Evolutionary conservation across 2,113 vertebrate genomes (phyloP).

Genomic region (Sturnus vulgaris): DNA sequence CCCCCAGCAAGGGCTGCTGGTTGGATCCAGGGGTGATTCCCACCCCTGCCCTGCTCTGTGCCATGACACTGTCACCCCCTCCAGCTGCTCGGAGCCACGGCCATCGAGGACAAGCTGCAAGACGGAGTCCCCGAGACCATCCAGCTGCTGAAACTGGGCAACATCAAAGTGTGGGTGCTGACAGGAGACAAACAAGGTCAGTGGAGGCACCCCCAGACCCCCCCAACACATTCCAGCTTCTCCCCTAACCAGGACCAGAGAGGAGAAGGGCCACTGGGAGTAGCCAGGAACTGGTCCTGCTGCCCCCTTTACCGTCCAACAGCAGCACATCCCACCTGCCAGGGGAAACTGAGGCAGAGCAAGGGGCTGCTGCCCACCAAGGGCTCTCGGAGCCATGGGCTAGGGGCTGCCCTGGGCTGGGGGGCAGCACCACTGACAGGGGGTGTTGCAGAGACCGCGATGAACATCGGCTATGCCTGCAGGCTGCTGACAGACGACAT

Average conservation of each 20-base stretch:
- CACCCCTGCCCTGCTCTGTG: not conserved
- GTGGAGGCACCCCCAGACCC: not conserved
- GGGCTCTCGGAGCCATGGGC: not conserved
- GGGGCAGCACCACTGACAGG: not conserved
- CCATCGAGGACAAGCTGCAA: conserved; percentile 91
- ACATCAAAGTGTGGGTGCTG: conserved; percentile 91
- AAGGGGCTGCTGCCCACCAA: not conserved
- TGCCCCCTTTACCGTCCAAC: not conserved
- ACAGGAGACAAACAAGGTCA: conserved; percentile 95
- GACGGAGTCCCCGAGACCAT: conserved; percentile 88
- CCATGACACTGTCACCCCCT: not conserved
- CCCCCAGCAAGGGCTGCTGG: not conserved
- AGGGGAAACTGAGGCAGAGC: conserved; percentile 8
- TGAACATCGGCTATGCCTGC: conserved; percentile 89
- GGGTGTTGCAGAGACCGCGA: conserved; percentile 81
- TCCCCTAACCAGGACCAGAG: not conserved
- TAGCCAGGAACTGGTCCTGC: not conserved
- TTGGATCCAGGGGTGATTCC: not conserved
- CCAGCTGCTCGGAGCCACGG: conserved; percentile 89
- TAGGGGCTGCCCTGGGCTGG: not conserved
- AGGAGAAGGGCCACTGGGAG: not conserved
- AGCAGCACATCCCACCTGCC: not conserved
- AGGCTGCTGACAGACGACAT: conserved; percentile 82
- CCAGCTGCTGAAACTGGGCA: conserved; percentile 78
- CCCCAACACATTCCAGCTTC: not conserved